Percentiles rank a stretch among this genome's conserved stretches.
Evolutionary conservation across 2,888 invertebrate species (phyloP).

Genomic region (Limnephilus lunatus): DNA sequence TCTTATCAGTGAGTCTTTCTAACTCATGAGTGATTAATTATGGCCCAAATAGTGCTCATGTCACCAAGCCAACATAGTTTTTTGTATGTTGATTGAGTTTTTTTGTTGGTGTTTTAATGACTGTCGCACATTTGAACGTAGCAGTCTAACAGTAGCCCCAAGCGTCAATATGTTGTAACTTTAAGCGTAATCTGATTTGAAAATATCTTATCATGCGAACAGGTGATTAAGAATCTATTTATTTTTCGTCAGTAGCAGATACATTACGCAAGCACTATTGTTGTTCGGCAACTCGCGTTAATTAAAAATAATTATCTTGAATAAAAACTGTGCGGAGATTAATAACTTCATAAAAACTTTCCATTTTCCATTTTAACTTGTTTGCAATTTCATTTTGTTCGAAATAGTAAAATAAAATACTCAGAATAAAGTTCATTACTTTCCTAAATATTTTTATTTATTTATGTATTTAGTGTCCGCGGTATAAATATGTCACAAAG

Average conservation of each 20-base stretch:
- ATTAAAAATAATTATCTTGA: neutral
- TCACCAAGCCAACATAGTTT: neutral
- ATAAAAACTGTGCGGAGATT: neutral
- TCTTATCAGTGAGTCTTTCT: neutral
- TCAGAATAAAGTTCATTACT: neutral
- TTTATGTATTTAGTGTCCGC: neutral
- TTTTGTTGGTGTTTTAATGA: neutral
- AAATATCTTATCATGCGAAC: neutral
- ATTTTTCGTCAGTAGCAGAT: neutral
- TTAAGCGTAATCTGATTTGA: neutral
- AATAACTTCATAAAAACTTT: neutral
- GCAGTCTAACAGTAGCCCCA: neutral
- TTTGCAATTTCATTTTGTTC: neutral
- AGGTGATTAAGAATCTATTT: constrained; percentile 28
- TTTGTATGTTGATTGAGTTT: neutral
- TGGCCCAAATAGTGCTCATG: neutral
- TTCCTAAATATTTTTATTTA: neutral
- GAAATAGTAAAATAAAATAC: neutral
- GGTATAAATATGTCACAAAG: too few species aligned
- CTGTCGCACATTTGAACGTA: neutral
- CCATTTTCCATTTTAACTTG: neutral
- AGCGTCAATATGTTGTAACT: neutral
- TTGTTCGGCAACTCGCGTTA: neutral
- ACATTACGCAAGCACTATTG: neutral
- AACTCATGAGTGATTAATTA: neutral